These are phyloP conservation scores for Cheilosia scutellata DNA, from an alignment of 2,888 invertebrate genomes.

Conservation along the genomic window DNA sequence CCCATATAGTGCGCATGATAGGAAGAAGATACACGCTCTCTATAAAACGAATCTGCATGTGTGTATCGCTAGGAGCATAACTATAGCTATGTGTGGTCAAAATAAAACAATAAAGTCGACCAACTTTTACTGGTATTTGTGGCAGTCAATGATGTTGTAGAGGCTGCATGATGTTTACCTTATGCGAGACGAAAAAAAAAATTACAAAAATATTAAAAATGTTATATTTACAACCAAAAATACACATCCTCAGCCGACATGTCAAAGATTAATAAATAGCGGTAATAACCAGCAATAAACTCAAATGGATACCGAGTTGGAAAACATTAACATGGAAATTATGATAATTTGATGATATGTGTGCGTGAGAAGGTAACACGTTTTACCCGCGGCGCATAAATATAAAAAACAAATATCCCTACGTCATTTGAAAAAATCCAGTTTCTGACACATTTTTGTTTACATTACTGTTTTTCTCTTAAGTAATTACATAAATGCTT, in stretches of 20 bases:
- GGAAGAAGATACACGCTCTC: conserved; percentile 65
- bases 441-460: conserved; percentile 41
- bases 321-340: conserved; percentile 36
- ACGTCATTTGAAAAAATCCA: conserved; percentile 38
- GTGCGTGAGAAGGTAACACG: neutral
- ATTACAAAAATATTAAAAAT: no score
- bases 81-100: conserved; percentile 51
- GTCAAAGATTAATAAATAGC: neutral
- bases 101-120: conserved; percentile 55
- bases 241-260: no score
- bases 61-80: no score
- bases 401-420: conserved; percentile 8
- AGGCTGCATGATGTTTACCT: conserved; percentile 25
- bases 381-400: neutral
- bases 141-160: conserved; percentile 32
- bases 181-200: no score
- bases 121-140: conserved; percentile 40
- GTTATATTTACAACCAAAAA: no score
- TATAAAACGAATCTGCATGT: conserved; percentile 9
- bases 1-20: conserved; percentile 68
- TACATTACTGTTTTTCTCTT: neutral
- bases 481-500: neutral
- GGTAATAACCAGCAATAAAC: conserved; percentile 17
- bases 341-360: conserved; percentile 49
- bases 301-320: conserved; percentile 34